Conservation (phyloP, 2,113 vertebrate genomes). For the Lagopus muta region DNA sequence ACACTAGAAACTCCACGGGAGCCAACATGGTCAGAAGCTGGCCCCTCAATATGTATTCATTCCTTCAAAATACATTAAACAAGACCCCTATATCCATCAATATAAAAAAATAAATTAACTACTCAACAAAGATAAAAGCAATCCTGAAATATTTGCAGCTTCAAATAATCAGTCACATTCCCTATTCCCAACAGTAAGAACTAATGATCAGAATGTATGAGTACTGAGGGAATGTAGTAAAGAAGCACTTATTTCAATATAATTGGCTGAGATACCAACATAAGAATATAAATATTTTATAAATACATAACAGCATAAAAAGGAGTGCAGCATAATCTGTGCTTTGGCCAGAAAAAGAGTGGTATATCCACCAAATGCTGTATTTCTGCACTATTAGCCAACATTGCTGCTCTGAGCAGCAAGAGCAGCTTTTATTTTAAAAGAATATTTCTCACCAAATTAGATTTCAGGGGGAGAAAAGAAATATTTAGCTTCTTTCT, state of each 20-base stretch:
- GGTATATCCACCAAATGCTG: accelerated
- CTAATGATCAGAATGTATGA: neutral
- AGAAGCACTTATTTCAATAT: accelerated
- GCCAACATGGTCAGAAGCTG: neutral
- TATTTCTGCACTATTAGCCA: neutral
- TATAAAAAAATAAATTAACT: neutral
- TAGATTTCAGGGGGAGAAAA: neutral
- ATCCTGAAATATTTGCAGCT: neutral
- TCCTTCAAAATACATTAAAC: neutral
- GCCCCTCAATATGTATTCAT: neutral
- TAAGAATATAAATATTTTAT: neutral
- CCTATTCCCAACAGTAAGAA: neutral
- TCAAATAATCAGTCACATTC: neutral
- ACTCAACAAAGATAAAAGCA: neutral
- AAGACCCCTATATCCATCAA: neutral
- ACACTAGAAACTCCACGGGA: neutral
- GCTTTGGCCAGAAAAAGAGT: neutral
- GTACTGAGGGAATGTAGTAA: neutral
- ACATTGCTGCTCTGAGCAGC: neutral
- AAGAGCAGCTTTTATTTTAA: neutral
- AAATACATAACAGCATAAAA: neutral
- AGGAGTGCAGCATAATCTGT: neutral
- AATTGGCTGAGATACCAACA: neutral
- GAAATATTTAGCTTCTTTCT: neutral
- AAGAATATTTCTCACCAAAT: neutral